phyloP scores from a whole-genome alignment of 2,888 invertebrate species.

The Operophtera brumata region DNA sequence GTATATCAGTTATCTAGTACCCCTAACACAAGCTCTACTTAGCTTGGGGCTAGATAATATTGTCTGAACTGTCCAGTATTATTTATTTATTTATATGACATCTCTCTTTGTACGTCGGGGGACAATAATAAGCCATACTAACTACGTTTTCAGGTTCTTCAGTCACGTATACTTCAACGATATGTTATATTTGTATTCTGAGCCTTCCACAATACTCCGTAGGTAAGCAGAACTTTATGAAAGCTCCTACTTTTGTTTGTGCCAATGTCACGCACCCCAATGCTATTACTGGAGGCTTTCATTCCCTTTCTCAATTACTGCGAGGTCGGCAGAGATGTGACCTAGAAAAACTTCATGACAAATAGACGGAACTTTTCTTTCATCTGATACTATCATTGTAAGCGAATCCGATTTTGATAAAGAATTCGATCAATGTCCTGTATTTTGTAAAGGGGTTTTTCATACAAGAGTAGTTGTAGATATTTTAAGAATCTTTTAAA shows the following conservation, averaged over 20 bases:
- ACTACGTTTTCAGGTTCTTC: not conserved
- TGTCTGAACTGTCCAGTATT: no score
- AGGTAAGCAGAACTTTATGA: slow-evolving; percentile 16
- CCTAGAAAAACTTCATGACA: slow-evolving; percentile 29
- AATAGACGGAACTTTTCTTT: slow-evolving; percentile 14
- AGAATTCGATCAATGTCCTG: slow-evolving; percentile 1
- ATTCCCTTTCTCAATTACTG: slow-evolving; percentile 30
- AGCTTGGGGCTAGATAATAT: no score
- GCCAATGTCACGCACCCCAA: slow-evolving; percentile 30
- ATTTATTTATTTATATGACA: no score
- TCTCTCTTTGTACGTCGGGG: no score
- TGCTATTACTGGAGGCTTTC: slow-evolving; percentile 27
- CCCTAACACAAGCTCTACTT: no score
- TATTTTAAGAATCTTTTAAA: no score
- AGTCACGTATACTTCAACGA: no score
- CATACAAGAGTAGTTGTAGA: no score
- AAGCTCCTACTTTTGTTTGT: slow-evolving; percentile 29
- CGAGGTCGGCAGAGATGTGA: slow-evolving; percentile 26
- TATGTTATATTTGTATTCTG: not conserved
- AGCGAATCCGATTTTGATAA: slow-evolving; percentile 2
- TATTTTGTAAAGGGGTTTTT: not conserved
- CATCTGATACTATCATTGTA: not conserved
- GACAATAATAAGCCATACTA: no score
- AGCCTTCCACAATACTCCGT: slow-evolving; percentile 3
- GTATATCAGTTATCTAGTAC: no score